These are phyloP conservation scores for Crocidura indochinensis DNA, from an alignment of 2,797 vertebrate species.

Conservation along the genomic window DNA sequence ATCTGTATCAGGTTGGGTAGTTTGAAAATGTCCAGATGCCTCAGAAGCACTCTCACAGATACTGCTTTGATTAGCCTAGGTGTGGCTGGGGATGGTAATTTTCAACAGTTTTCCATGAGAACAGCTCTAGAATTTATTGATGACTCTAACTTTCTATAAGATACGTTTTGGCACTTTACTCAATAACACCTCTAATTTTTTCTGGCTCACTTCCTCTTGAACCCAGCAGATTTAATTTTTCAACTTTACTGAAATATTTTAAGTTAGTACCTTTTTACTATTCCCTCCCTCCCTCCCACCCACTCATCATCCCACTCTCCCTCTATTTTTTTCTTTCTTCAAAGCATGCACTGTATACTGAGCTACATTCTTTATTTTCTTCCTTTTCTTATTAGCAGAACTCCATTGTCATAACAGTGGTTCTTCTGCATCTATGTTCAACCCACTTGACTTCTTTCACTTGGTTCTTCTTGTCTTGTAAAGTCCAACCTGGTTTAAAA, in stretches of 20 bases:
- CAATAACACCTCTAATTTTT: constrained; percentile 54
- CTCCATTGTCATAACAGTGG: constrained; percentile 20
- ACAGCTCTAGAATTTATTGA: neutral
- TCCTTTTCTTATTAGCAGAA: constrained; percentile 28
- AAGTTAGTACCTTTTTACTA: constrained; percentile 19
- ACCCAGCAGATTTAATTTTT: constrained; percentile 55
- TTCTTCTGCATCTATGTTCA: constrained; percentile 33
- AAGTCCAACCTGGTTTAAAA: constrained; percentile 38
- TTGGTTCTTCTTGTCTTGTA: constrained; percentile 6
- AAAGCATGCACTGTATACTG: too few relatives aligned
- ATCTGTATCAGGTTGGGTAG: constrained; percentile 55
- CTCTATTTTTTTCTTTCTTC: too few relatives aligned
- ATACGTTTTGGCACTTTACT: constrained; percentile 60
- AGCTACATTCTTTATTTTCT: neutral
- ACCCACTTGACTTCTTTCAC: neutral
- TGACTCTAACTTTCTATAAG: constrained; percentile 35
- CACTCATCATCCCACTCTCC: too few relatives aligned
- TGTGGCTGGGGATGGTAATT: constrained; percentile 25
- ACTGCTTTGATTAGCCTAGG: constrained; percentile 47
- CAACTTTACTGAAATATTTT: neutral
- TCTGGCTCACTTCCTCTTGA: constrained; percentile 40
- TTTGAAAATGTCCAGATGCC: constrained; percentile 33
- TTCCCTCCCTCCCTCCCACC: neutral
- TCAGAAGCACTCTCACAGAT: constrained; percentile 2
- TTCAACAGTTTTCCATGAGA: constrained; percentile 48